A percentile compares a stretch with the other conserved stretches of the same genome.
Conservation (phyloP, 2,113 vertebrate genomes). For the Nibea albiflora region DNA sequence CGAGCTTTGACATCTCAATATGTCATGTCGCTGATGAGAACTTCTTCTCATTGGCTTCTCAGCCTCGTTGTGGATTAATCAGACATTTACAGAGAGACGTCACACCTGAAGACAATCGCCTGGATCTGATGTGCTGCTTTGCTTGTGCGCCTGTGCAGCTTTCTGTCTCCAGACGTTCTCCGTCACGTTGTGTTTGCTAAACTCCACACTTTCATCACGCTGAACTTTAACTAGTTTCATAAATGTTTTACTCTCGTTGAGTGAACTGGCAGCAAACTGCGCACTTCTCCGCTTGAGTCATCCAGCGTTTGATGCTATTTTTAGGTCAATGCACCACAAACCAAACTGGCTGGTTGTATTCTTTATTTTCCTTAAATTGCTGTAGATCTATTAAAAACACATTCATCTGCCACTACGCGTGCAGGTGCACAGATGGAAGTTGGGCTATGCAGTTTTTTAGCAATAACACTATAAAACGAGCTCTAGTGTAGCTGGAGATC, state of each 20-base stretch:
- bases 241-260: neutral
- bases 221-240: slow-evolving; percentile 8
- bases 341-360: neutral
- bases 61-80: slow-evolving; percentile 57
- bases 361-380: neutral
- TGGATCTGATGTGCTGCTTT: slow-evolving; percentile 6
- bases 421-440: neutral
- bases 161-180: slow-evolving; percentile 7
- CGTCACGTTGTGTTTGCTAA: neutral
- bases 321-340: slow-evolving; percentile 32
- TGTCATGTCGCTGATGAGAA: slow-evolving; percentile 19
- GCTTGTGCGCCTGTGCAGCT: neutral
- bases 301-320: slow-evolving; percentile 5
- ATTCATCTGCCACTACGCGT: neutral
- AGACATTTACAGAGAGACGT: slow-evolving; percentile 47
- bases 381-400: neutral
- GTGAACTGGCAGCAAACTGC: neutral
- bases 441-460: neutral
- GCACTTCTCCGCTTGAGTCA: slow-evolving; percentile 3
- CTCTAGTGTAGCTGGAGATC: too few species aligned
- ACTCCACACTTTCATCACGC: slow-evolving; percentile 7
- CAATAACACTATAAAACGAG: too few species aligned
- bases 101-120: slow-evolving; percentile 23
- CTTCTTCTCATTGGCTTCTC: slow-evolving; percentile 36
- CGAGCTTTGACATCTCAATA: slow-evolving; percentile 2